These are phyloP conservation scores for Drosophila quadrilineata DNA, from an alignment of 1,140 invertebrate genomes.

Conservation along the genomic window DNA sequence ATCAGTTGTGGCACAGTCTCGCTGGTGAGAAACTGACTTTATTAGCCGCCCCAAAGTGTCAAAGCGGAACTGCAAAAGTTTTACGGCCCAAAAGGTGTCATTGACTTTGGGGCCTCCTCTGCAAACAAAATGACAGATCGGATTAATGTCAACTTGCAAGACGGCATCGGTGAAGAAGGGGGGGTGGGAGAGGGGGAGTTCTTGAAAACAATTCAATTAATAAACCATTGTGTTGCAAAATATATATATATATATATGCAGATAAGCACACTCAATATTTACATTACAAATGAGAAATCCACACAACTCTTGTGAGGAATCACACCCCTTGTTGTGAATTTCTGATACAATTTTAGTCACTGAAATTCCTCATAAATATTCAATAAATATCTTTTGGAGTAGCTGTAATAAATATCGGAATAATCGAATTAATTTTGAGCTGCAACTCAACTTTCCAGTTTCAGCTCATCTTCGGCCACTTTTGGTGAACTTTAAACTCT, in stretches of 20 bases:
- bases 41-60: constrained; percentile 32
- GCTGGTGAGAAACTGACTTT: constrained; percentile 25
- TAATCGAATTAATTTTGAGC: neutral
- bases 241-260: neutral
- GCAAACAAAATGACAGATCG: constrained; percentile 7
- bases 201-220: constrained; percentile 32
- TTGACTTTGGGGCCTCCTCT: constrained; percentile 11
- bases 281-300: neutral
- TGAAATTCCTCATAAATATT: too few species aligned
- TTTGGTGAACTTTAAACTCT: too few species aligned
- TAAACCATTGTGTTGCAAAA: constrained; percentile 17
- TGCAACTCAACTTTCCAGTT: neutral
- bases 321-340: too few species aligned
- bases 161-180: neutral
- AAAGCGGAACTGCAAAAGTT: constrained; percentile 35
- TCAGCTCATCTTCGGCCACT: too few species aligned
- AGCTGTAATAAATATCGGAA: too few species aligned
- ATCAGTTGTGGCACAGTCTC: neutral
- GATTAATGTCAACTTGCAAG: constrained; percentile 37
- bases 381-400: too few species aligned
- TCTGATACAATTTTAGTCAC: too few species aligned
- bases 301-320: neutral
- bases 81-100: constrained; percentile 35
- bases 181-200: neutral
- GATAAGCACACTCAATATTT: constrained; percentile 15